A percentile compares a stretch with the other conserved stretches of the same genome.
These are phyloP conservation scores for Vireo altiloquus DNA, from an alignment of 2,113 vertebrate genomes.

Conservation along the genomic window DNA sequence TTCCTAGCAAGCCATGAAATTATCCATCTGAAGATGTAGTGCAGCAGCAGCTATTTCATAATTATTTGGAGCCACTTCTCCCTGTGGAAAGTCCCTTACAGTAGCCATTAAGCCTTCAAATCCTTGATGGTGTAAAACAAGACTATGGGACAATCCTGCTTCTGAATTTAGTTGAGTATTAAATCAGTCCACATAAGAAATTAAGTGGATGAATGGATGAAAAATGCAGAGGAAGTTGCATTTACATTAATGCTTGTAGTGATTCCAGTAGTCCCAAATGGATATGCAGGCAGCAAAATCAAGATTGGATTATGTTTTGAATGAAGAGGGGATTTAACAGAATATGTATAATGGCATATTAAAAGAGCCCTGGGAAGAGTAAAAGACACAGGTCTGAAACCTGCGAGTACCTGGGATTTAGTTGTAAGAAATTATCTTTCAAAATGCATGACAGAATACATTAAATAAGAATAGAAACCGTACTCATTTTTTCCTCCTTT, in stretches of 20 bases:
- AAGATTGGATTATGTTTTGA: background rate
- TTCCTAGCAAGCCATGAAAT: background rate
- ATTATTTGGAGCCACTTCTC: background rate
- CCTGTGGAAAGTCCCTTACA: background rate
- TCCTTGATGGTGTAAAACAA: background rate
- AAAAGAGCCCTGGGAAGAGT: background rate
- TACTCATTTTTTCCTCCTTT: background rate
- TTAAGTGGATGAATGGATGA: background rate
- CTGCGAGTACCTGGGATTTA: background rate
- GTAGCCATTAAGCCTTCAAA: background rate
- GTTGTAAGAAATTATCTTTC: background rate
- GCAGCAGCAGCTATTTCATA: background rate
- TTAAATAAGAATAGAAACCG: background rate
- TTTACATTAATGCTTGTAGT: background rate
- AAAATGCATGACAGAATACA: background rate
- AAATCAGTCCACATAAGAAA: background rate
- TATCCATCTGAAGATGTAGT: background rate
- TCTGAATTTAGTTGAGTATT: background rate
- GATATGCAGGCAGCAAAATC: background rate
- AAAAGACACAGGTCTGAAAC: background rate
- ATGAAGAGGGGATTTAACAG: background rate
- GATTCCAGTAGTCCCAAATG: background rate
- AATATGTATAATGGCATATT: background rate
- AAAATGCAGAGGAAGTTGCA: background rate
- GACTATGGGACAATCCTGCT: background rate